Base-by-base conservation (phyloP, 2,888 invertebrate species). In the Theretra japonica region DNA sequence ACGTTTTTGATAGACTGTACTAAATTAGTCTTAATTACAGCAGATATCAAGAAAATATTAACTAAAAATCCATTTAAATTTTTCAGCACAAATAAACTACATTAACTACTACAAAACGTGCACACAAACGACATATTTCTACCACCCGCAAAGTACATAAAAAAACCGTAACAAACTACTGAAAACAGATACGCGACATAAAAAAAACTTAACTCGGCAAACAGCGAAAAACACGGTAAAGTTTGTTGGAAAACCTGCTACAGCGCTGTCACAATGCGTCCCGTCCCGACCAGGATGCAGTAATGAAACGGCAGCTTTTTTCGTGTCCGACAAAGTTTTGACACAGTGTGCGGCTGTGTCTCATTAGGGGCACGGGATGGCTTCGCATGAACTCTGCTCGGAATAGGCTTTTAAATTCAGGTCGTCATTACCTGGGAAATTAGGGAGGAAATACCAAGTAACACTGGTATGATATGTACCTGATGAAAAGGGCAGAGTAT, bases 281-380 rank as follows among this genome's bases (percentile, higher is more conserved):
- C 65, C 23, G 48, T 21, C 41, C 6, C 60, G 60, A 60, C n/a
- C 33, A 48, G 48, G 23, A 48, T 65, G 41, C 48, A 65, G 65
- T 65, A 65, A 65, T 65, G 65, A 65, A 65, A 65, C 65, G 41
- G 65, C 65, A 65, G 65, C 48, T 65, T 65, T 58, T 58, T 65
- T 62, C 41, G 48, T 65, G 23, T 65, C 65, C 41, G 6, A 65
- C 48, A 65, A 65, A 65, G 65, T 65, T 65, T 65, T 48, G 48
- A 65, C 65, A 65, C 65, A 25, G 65, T 65, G 65, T 65, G 6
- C 41, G 41, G 15, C 65, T 48, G 65, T 65, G 65, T 65, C 65
- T 65, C 65, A 65, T 65, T 65, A 65, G 48, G 65, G 41, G 6
- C 65, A 23, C 62, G 62, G 62, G 41, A 21, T 65, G 6, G 19